Evolutionary conservation across 2,113 vertebrate species (phyloP).

Genomic region (Raphicerus campestris): DNA sequence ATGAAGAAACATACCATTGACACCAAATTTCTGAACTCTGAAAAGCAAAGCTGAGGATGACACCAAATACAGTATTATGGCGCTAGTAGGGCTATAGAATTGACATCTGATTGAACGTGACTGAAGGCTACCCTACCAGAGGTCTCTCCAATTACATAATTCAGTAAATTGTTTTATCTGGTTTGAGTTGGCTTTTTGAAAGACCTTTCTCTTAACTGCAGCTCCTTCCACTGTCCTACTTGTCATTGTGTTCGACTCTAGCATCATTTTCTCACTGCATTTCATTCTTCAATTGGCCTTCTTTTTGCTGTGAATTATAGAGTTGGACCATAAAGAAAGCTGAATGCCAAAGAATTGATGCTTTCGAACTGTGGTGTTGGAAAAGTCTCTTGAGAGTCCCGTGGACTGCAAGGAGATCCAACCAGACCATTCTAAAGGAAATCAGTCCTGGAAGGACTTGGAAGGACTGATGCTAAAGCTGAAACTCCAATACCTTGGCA

Average conservation of each 20-base stretch:
- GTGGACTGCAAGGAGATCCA: background rate
- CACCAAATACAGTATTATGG: background rate
- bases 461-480: background rate
- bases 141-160: background rate
- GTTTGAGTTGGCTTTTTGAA: background rate
- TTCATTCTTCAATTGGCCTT: background rate
- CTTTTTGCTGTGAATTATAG: background rate
- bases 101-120: background rate
- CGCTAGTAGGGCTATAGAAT: background rate
- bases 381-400: background rate
- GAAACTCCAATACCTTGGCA: background rate
- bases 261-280: background rate
- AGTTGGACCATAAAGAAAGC: background rate
- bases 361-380: background rate
- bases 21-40: background rate
- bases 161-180: background rate
- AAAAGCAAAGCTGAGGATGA: background rate
- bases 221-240: background rate
- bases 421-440: background rate
- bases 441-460: background rate
- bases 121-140: background rate
- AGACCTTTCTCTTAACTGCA: background rate
- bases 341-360: background rate
- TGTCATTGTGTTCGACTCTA: background rate
- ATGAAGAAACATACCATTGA: background rate